Evolutionary conservation across 2,888 invertebrate genomes (phyloP).

Genomic region (Lysandra bellargus): DNA sequence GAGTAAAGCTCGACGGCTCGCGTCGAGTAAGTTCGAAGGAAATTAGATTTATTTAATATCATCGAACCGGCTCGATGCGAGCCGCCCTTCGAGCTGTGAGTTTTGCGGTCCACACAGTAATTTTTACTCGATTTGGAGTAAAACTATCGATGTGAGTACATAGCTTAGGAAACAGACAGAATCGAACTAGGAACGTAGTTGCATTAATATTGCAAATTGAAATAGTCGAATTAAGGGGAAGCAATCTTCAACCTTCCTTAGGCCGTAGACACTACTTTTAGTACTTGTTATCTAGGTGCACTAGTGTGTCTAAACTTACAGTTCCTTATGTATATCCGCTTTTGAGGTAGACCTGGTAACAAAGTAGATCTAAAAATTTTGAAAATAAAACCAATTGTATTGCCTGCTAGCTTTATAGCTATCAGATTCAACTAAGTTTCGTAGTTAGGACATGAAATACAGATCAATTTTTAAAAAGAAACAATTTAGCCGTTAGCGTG

Average conservation of each 20-base stretch:
- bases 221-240: not conserved
- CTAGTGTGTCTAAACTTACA: constrained; percentile 21
- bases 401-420: not conserved
- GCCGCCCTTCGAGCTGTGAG: too few species aligned
- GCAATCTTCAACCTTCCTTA: not conserved
- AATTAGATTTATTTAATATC: too few species aligned
- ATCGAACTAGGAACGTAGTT: not conserved
- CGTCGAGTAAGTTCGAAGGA: too few species aligned
- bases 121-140: too few species aligned
- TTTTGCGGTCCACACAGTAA: too few species aligned
- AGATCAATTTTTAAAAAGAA: too few species aligned
- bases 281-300: constrained; percentile 29
- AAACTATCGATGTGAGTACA: too few species aligned
- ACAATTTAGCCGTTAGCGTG: too few species aligned
- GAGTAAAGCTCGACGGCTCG: too few species aligned
- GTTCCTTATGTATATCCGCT: constrained; percentile 31
- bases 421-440: too few species aligned
- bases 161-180: not conserved
- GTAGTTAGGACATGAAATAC: too few species aligned
- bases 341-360: constrained; percentile 30
- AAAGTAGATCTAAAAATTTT: constrained; percentile 20
- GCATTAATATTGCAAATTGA: not conserved
- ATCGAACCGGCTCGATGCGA: too few species aligned
- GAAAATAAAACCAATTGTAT: not conserved
- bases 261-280: not conserved